Base-by-base conservation (phyloP, 2,888 invertebrate genomes). In the Stenotaenia linearis region DNA sequence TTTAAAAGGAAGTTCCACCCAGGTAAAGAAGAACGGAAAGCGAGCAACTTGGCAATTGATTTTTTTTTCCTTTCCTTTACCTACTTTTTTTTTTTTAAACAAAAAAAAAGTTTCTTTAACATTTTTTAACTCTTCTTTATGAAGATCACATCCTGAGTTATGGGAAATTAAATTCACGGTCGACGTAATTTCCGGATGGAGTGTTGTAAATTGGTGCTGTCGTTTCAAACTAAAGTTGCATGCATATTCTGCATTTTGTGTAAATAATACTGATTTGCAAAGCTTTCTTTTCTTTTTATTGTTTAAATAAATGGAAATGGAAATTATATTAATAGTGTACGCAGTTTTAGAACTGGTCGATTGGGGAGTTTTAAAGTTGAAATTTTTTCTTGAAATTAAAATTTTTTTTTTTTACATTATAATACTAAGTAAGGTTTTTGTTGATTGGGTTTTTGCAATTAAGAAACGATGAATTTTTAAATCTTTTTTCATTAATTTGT, bases 141-240 rank as follows among this genome's bases (percentile, higher is more conserved):
- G 28, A 69, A 69, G 69, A 69, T 69, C 69, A 23, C 69, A 69
- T 69, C 69, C 69, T 69, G 69, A 69, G 69, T 69, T 69, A 69
- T 69, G 69, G 69, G 69, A 28, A 69, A 69, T 69, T 69, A 69
- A 69, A 69, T 69, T 69, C 69, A 69, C 15, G 69, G 69, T 69
- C 69, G 69, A 69, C 69, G n/a, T 69, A 69, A 28, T 69, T 69
- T 69, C 69, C 69, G 25, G 25, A 10, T 7, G 50, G 18, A 50
- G 50, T 50, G 50, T 50, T 18, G 50, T 50, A 50, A 50, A 50
- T 50, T 50, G 50, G 50, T 18, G 50, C n/a, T 18, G 18, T 7
- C 4, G 18, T 50, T 50, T 18, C 50, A 50, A 18, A 18, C n/a
- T 18, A 50, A 18, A 50, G 18, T 18, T 50, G 21, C 18, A 50